These are phyloP conservation scores for Oceanodroma tethys DNA, from an alignment of 2,113 vertebrate genomes.

Conservation along the genomic window DNA sequence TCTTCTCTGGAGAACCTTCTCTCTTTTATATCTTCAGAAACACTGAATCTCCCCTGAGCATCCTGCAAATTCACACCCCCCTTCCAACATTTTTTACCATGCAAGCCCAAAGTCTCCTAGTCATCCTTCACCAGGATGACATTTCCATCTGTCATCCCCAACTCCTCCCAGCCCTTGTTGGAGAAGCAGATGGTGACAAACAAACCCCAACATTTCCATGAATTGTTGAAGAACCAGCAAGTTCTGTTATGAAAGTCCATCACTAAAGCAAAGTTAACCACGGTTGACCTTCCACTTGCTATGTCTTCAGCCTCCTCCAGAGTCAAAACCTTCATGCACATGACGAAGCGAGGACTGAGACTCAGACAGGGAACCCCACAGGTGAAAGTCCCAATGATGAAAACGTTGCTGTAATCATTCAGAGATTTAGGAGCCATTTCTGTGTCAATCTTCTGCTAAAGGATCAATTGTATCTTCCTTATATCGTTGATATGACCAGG, in stretches of 20 bases:
- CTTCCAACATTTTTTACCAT: not conserved
- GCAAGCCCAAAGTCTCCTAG: not conserved
- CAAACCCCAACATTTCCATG: not conserved
- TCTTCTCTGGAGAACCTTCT: not conserved
- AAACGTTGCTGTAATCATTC: too few species aligned
- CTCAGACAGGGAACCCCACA: not conserved
- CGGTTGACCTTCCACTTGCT: too few species aligned
- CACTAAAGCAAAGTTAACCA: not conserved
- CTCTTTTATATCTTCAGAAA: not conserved
- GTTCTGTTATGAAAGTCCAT: not conserved
- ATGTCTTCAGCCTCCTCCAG: not conserved
- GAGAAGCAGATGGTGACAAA: not conserved
- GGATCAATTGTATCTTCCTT: not conserved
- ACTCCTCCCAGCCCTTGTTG: not conserved
- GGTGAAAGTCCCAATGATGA: not conserved
- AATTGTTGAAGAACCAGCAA: not conserved
- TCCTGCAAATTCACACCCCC: not conserved
- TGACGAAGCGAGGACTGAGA: fast-evolving
- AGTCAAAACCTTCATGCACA: not conserved
- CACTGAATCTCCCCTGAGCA: not conserved
- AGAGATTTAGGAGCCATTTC: not conserved
- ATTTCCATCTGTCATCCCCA: not conserved
- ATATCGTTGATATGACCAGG: not conserved
- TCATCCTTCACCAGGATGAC: not conserved
- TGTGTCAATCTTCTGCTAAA: not conserved